Evolutionary conservation across 2,888 invertebrate genomes (phyloP), one percentile per base, ranked within the genome.

Genomic region (Spilarctia lutea): DNA sequence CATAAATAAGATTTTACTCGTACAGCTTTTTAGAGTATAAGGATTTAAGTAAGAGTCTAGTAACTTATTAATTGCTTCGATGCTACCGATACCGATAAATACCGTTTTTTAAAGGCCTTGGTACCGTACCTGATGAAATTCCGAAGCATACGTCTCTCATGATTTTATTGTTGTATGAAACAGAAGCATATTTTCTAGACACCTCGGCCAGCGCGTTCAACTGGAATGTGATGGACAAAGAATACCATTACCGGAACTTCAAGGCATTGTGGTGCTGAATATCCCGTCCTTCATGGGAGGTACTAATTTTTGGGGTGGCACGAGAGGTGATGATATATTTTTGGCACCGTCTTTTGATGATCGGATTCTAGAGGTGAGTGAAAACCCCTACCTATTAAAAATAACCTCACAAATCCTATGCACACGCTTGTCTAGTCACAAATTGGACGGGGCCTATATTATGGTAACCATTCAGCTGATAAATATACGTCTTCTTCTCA

Each of bases 281-380:
- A 99, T 99, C 92, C 96, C 89, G 79, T 99, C 99, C 87, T 99
- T 99, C 93, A 99, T 99, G 98, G 99, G 99, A 10, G 99, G 99
- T 68, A 99, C 99, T 48, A 99, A 99, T 94, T 99, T 99, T 93
- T 99, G 99, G 99, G 99, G 99, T 71, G 98, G 98, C 10, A 97
- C 97, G 4, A 98, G 99, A 89, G 98, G 98, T 85, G 99, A 98
- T 85, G 99, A 99, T 88, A 96, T 98, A 71, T 99, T 99, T 89
- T 95, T 99, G 27, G 98, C 99, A 0, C 99, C 99, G 6, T 98
- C 98, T 24, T 99, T 99, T 89, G 99, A 99, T 92, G 99, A 99
- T 93, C 97, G 98, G 75, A 98, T 99, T 78, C 95, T 99, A 69
- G 99, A 99, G 96, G 99, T 99, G 56, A 84, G 75, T 71, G 24